Conservation (phyloP, 2,797 vertebrate genomes). For the Liasis olivaceus region DNA sequence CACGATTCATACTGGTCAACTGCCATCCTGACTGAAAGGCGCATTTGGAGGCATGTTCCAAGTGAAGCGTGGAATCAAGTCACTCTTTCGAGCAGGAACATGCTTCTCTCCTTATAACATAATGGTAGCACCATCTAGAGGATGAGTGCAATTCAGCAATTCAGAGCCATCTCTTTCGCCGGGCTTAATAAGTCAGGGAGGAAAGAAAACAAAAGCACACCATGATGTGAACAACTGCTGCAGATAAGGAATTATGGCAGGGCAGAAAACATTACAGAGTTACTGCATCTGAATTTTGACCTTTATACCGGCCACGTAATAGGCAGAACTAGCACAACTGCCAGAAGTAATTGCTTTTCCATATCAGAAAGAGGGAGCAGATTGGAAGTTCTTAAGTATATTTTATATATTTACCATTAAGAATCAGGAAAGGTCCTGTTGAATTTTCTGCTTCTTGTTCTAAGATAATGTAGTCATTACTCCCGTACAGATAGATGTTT, state of each 20-base stretch:
- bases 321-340: too few relatives aligned
- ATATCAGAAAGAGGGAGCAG: too few relatives aligned
- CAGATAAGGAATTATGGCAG: background rate
- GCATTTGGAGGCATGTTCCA: slow-evolving; percentile 44
- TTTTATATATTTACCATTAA: too few relatives aligned
- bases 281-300: background rate
- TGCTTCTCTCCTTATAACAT: slow-evolving; percentile 24
- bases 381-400: too few relatives aligned
- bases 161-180: slow-evolving; percentile 16
- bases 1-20: slow-evolving; percentile 29
- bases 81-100: background rate
- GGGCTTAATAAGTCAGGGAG: background rate
- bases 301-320: background rate
- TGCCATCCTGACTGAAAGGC: slow-evolving; percentile 2
- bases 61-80: slow-evolving; percentile 41
- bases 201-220: background rate
- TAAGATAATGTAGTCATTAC: too few relatives aligned
- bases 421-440: too few relatives aligned
- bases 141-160: slow-evolving; percentile 30
- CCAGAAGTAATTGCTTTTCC: too few relatives aligned
- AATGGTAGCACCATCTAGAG: slow-evolving; percentile 77
- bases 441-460: too few relatives aligned
- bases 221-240: background rate
- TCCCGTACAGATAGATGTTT: too few relatives aligned
- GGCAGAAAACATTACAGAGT: background rate